phyloP scores from a whole-genome alignment of 2,888 invertebrate species.

The Ecdyonurus torrentis region DNA sequence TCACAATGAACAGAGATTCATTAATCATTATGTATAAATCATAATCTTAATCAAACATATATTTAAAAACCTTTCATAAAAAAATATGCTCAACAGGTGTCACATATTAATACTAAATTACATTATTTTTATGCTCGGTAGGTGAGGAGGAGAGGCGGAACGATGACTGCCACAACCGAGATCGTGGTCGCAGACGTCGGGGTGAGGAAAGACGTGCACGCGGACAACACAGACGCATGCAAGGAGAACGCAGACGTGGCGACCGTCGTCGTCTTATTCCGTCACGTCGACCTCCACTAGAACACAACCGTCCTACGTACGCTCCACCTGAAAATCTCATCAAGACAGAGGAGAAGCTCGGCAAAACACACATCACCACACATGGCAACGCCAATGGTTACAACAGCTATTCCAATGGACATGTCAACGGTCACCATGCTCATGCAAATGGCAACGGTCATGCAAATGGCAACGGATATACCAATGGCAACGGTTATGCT shows the following conservation, averaged over 20 bases:
- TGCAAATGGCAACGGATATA: background rate
- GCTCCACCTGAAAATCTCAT: background rate
- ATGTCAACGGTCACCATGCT: background rate
- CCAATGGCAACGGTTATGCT: background rate
- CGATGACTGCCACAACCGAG: background rate
- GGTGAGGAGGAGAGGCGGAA: background rate
- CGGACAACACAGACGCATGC: background rate
- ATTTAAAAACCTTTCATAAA: too few species aligned
- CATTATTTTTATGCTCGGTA: background rate
- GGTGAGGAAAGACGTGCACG: background rate
- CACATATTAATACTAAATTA: background rate
- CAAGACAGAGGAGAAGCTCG: background rate
- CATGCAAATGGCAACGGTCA: background rate
- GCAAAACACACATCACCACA: background rate
- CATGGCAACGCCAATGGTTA: background rate
- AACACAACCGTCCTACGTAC: background rate
- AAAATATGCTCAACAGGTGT: too few species aligned
- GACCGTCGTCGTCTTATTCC: background rate
- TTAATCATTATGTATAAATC: too few species aligned
- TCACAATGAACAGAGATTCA: too few species aligned
- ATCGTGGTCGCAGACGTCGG: background rate
- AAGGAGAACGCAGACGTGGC: background rate
- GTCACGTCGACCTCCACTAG: background rate
- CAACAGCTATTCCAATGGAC: too few species aligned
- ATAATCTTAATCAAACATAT: too few species aligned